Conservation (phyloP, 2,113 vertebrate genomes). For the Tretioscincus oriximinensis region DNA sequence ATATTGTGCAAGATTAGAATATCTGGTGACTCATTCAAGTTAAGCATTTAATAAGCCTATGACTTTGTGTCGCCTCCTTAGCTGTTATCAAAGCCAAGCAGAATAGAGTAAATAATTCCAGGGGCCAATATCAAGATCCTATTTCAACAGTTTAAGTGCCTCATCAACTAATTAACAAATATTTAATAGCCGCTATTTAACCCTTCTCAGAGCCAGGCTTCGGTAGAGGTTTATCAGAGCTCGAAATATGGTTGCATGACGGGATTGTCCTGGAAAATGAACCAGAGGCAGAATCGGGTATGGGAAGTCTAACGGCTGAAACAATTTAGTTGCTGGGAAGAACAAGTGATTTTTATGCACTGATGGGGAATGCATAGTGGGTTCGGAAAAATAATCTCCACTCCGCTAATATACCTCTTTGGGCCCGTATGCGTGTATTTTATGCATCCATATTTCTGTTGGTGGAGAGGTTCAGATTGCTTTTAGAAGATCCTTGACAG, state of each 20-base stretch:
- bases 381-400: too few relatives aligned
- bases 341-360: too few relatives aligned
- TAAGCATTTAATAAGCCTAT: background rate
- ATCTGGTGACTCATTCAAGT: conserved; percentile 40
- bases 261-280: background rate
- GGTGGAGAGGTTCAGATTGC: too few relatives aligned
- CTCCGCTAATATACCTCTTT: too few relatives aligned
- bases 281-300: background rate
- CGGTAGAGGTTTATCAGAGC: background rate
- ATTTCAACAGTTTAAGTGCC: conserved; percentile 42
- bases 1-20: conserved; percentile 25
- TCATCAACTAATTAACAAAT: conserved; percentile 45
- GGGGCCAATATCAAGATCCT: conserved; percentile 26
- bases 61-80: background rate
- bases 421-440: too few relatives aligned
- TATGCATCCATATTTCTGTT: too few relatives aligned
- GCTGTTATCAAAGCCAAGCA: conserved; percentile 4
- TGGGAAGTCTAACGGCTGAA: background rate
- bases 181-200: conserved; percentile 27
- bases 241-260: background rate
- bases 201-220: background rate
- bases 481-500: too few relatives aligned
- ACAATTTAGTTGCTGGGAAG: too few relatives aligned
- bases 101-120: conserved; percentile 33
- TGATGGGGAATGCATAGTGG: too few relatives aligned